Base-by-base conservation (phyloP, 2,113 vertebrate species). In the Tautogolabrus adspersus region DNA sequence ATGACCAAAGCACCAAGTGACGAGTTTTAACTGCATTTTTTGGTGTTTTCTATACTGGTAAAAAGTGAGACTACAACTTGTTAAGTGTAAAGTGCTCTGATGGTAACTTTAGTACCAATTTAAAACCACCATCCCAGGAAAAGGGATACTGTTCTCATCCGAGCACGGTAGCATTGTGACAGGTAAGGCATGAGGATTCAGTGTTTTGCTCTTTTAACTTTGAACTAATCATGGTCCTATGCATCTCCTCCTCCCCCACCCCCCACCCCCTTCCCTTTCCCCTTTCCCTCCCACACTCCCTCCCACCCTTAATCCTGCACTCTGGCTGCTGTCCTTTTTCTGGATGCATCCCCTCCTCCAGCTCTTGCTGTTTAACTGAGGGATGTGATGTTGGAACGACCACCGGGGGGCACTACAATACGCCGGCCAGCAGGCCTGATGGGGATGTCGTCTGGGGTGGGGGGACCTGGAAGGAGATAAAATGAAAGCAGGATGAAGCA, bases 181-280 rank as follows among this genome's bases (percentile, higher is more conserved):
- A 96, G 96, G 96, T 98, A 97, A 98, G 97, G 96, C 97, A 96
- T 97, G 96, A 97, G 96, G 97, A 96, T 96, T 96, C 95, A 94
- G 91, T 96, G 94, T 96, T 95, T 94, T 90, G 78, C 82, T 94
- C 63, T 81, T 63, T 88, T 83, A 34, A 69, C 6, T 73, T 94
- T 90, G 86, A 88, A 92, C 79, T 94, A 92, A 91, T 87, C 61
- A 4, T 75, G 85, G 79, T 92, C 70, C 73, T 84, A 69, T 82
- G 77, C 86, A 77, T 87, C 86, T 66, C 75, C 57, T 64, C 67
- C 67, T 58, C 42, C 67, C 26, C 46, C 52, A 19, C 34, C 6
- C 30, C 30, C 30, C 46, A 5, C 22, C 54, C 38, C 8, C 8
- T 2, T 10, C 21, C 9, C n/a, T 23, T 21, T 21, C 15, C 47